Percentiles rank a stretch among this genome's conserved stretches.
Evolutionary conservation across 1,140 invertebrate species (phyloP).

Genomic region (Neodiprion fabricii): DNA sequence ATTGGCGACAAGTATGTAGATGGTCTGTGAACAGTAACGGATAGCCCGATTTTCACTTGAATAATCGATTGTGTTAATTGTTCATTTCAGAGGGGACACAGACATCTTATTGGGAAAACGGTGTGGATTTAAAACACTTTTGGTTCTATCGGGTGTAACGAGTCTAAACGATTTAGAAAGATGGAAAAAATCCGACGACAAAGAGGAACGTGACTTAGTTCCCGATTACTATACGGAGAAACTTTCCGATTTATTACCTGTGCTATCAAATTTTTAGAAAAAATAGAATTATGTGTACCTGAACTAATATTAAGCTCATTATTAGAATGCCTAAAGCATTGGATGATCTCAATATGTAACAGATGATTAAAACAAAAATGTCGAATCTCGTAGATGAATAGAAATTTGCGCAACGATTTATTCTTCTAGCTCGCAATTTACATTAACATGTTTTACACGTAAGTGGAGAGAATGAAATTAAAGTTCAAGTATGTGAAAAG

Average conservation of each 20-base stretch:
- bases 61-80: constrained; percentile 10
- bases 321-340: too few species aligned
- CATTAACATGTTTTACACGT: too few species aligned
- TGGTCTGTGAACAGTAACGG: neutral
- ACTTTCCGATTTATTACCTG: constrained; percentile 65
- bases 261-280: neutral
- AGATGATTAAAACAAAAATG: too few species aligned
- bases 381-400: too few species aligned
- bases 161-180: constrained; percentile 69
- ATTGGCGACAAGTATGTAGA: constrained; percentile 82
- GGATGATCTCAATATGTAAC: too few species aligned
- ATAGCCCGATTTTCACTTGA: constrained; percentile 7
- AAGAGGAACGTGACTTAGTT: constrained; percentile 69
- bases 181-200: constrained; percentile 61
- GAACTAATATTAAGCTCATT: too few species aligned
- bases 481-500: too few species aligned
- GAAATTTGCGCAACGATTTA: too few species aligned
- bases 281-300: too few species aligned
- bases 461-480: too few species aligned
- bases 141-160: constrained; percentile 84
- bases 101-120: constrained; percentile 86
- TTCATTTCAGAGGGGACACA: constrained; percentile 74
- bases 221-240: constrained; percentile 78
- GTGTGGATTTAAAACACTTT: constrained; percentile 83
- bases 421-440: too few species aligned